Base-by-base conservation (phyloP, 2,888 invertebrate species). In the Drosophila lutescens region DNA sequence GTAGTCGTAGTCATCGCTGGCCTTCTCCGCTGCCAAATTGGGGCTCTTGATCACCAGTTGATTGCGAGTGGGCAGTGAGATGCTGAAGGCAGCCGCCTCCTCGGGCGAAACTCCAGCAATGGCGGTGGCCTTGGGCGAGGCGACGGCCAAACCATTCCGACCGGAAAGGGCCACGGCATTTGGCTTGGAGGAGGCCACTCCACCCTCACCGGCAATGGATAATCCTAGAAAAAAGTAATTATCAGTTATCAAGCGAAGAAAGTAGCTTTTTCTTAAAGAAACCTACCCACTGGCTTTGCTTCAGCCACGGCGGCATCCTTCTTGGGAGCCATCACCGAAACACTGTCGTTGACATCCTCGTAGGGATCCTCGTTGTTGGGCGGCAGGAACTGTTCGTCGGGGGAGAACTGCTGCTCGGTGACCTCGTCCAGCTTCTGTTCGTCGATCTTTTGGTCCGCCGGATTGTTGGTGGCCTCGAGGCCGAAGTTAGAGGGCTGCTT, bases 141-240 rank as follows among this genome's bases (percentile, higher is more conserved):
- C 95, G 4, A 96, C 92, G 0, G 96, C 96, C 9, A 95, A 90
- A 0, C 96, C 96, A 44, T 94, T 94, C 1, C 94, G 93, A 0
- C 96, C 96, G 1, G 94, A 94, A 0, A 96, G 93, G 0, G 96
- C 96, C 0, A 95, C 95, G 0, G 94, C 96, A 47, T 94, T 91
- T 0, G 96, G 96, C 76, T 95, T 94, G 7, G 96, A 94, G 0
- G 95, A 94, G 23, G 96, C 96, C 4, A 96, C 93, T 1, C 96
- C 96, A 6, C 94, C 94, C 53, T 93, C 93, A 0, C 94, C 94
- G 4, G 94, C 93, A 38, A 95, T 93, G 9, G 95, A 94, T 0
- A 95, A 89, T 76, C 95, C 96, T 95, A 0, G 86, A 17, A 38
- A 17, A 26, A 4, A 7, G 1, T 0, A 5, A 5, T 30, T 13